Percentiles rank a stretch among this genome's conserved stretches.
Evolutionary conservation across 1,140 invertebrate species (phyloP).

Genomic region (Drosophila mojavensis): DNA sequence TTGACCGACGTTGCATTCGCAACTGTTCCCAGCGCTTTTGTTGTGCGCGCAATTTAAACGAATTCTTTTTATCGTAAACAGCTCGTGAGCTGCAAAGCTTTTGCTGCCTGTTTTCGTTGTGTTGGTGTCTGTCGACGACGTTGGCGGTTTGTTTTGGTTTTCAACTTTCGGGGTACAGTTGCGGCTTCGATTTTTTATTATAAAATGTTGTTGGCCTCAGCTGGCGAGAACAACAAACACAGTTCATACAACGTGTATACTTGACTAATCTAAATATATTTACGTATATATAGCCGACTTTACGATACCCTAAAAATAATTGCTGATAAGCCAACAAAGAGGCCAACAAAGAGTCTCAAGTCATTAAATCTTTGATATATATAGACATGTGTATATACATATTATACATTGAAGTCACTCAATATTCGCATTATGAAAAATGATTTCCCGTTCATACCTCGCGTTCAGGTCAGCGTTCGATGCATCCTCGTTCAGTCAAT

Average conservation of each 20-base stretch:
- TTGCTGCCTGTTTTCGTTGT: slow-evolving; percentile 63
- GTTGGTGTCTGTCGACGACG: slow-evolving; percentile 39
- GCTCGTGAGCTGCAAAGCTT: slow-evolving; percentile 56
- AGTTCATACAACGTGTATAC: slow-evolving; percentile 44
- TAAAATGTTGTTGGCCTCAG: slow-evolving; percentile 77
- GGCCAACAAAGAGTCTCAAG: neutral
- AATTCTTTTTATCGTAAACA: slow-evolving; percentile 79
- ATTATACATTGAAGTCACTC: neutral
- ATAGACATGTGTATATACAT: no score
- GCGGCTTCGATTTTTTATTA: slow-evolving; percentile 67
- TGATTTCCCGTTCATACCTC: no score
- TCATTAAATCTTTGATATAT: no score
- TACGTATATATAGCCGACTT: slow-evolving; percentile 5
- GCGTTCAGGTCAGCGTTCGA: no score
- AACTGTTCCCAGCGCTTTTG: slow-evolving; percentile 73
- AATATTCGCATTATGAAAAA: neutral
- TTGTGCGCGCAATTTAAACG: slow-evolving; percentile 81
- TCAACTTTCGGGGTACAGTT: slow-evolving; percentile 69
- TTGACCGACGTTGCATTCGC: slow-evolving; percentile 71
- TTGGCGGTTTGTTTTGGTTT: slow-evolving; percentile 75
- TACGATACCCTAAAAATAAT: slow-evolving; percentile 19
- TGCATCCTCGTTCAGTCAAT: no score
- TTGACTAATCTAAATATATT: neutral
- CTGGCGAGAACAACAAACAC: slow-evolving; percentile 39
- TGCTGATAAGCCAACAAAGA: slow-evolving; percentile 13